phyloP scores from a whole-genome alignment of 2,113 vertebrate genomes.

The Seriola quinqueradiata region DNA sequence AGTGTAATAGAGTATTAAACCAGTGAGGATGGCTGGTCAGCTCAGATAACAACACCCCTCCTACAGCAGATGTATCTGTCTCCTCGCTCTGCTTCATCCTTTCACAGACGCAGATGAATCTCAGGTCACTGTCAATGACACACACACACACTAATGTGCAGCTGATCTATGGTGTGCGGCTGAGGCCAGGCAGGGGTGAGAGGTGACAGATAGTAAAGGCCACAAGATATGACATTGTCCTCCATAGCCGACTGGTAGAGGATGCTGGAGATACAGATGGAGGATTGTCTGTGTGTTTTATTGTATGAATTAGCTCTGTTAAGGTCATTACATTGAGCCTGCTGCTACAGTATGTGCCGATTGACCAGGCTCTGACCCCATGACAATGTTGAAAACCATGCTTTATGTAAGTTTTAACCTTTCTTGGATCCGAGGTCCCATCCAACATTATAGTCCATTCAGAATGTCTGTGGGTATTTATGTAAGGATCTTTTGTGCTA shows the following conservation, averaged over 20 bases:
- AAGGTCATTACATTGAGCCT: constrained; percentile 50
- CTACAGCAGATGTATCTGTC: constrained; percentile 61
- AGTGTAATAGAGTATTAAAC: constrained; percentile 65
- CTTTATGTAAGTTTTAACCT: constrained; percentile 42
- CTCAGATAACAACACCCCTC: constrained; percentile 57
- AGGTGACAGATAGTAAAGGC: constrained; percentile 57
- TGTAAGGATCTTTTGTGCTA: background rate
- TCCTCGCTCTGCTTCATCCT: constrained; percentile 61
- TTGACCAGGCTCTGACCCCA: constrained; percentile 58
- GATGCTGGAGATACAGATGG: constrained; percentile 39
- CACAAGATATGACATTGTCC: constrained; percentile 41
- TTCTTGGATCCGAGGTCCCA: constrained; percentile 4
- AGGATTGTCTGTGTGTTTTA: constrained; percentile 37
- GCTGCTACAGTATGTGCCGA: constrained; percentile 10
- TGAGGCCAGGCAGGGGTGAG: constrained; percentile 49
- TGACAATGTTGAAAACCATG: constrained; percentile 21
- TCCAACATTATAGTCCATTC: constrained; percentile 11
- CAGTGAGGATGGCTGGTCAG: constrained; percentile 49
- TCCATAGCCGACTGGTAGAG: constrained; percentile 23
- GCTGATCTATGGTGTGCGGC: constrained; percentile 5
- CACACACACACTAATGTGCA: constrained; percentile 1
- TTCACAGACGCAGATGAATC: constrained; percentile 64
- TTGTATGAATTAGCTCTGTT: constrained; percentile 51
- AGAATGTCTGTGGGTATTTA: constrained; percentile 16
- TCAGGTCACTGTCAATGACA: constrained; percentile 57